These are phyloP conservation scores for Campylomormyrus numenius DNA, from an alignment of 2,113 vertebrate species.

Conservation along the genomic window DNA sequence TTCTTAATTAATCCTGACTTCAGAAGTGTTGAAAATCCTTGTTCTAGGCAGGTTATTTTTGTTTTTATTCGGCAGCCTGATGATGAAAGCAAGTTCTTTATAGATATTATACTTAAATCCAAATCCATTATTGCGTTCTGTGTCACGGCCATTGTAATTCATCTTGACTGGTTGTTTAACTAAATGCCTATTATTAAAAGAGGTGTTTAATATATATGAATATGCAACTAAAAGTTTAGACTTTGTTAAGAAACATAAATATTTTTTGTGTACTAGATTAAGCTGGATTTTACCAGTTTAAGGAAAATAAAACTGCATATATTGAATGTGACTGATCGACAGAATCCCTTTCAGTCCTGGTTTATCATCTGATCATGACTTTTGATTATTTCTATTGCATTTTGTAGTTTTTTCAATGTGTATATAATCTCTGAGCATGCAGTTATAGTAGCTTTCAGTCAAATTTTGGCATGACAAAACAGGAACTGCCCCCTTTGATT, in stretches of 20 bases:
- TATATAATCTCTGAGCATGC: not conserved
- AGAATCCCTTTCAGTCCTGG: not conserved
- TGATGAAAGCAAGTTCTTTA: not conserved
- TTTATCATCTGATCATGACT: not conserved
- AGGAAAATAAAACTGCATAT: not conserved
- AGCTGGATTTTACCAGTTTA: not conserved
- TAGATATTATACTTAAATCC: not conserved
- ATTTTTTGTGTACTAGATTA: not conserved
- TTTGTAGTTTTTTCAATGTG: not conserved
- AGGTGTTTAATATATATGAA: not conserved
- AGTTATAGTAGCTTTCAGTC: not conserved
- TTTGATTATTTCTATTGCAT: not conserved
- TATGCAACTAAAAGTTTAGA: not conserved
- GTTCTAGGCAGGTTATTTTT: not conserved
- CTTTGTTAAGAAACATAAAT: not conserved
- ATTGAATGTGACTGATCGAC: not conserved
- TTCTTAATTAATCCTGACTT: not conserved
- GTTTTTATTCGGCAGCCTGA: not conserved
- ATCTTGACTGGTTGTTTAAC: not conserved
- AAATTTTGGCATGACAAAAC: not conserved
- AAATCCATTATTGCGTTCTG: not conserved
- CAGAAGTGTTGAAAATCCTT: not conserved
- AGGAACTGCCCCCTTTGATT: not conserved
- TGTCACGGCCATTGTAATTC: not conserved
- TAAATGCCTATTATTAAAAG: not conserved